Base-by-base conservation (phyloP, 2,888 invertebrate genomes). In the Tipula vernalis region DNA sequence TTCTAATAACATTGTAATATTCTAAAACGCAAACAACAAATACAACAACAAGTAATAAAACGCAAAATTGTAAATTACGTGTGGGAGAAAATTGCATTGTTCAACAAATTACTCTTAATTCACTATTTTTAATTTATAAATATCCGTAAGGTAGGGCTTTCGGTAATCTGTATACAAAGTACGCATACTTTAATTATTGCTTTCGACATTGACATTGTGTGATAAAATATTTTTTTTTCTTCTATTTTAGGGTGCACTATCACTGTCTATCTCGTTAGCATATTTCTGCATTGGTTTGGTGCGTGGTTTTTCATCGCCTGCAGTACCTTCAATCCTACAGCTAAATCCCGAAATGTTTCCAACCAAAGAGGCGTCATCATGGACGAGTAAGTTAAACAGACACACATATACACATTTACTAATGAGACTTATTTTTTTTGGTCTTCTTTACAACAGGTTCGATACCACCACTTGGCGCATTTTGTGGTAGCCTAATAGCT, bases 201-300 rank as follows among this genome's bases (percentile, higher is more conserved):
- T 28, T 28, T 28, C 28, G 28, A 0, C 28, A 28, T 39, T 39
- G 39, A 39, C 39, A 39, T 39, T 51, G 51, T 51, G 10, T 44
- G 44, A 51, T n/a, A 51, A n/a, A 28, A 28, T 6, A 10, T 71
- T n/a, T 13, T 39, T 84, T 84, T 84, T 5, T 85, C 8, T 42
- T 85, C 18, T 12, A 15, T 85, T 85, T 42, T 44, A 94, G 93
- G 90, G 93, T 90, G 92, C 93, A 91, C 91, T 94, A 89, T 93
- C 94, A 8, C 89, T 93, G 86, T 93, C 93, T 3, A 93, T 94
- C 0, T 94, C 93, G 2, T 89, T 94, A 88, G 92, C 93, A 12
- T 94, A 94, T 89, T 91, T 94, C 57, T 93, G 93, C 88, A 93
- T 94, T 87, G 94, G 94, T 0, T 90, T 94, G 87, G 93, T 93